Base-by-base conservation (phyloP, 2,113 vertebrate species). In the Melanocharis versteri region DNA sequence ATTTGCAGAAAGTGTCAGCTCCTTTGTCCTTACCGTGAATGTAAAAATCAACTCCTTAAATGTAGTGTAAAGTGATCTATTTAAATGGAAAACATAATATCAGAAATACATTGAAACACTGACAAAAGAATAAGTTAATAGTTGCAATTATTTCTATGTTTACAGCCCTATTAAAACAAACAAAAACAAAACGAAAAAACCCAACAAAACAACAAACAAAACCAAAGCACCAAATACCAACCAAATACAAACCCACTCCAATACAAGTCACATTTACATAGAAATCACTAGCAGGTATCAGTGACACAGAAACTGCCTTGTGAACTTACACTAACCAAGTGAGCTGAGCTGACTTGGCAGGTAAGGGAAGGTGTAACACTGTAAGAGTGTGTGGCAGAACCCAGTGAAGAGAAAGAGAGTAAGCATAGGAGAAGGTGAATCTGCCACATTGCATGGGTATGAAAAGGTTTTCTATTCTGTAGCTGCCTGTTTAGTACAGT, bases 101-200 rank as follows among this genome's bases (percentile, higher is more conserved):
- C 18, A 44, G 28, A 39, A 0, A 0, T 37, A 11, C 35, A 47
- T 60, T n/a, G 61, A 60, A 80, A 76, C 15, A n/a, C 10, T 37
- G 15, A 28, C 2, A 28, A 35, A 77, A 83, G n/a, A 53, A 31
- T 60, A 58, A 64, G 24, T 11, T 56, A 71, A 51, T 35, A 10
- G 16, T 39, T 86, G 15, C 23, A 93, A 73, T 58, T 37, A 51
- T 70, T 78, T 83, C 14, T 53, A 11, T 51, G 33, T 56, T 84
- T 84, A 60, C 6, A 47, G 4, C 17, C 3, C 7, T 54, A 30
- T 37, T 66, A 15, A 33, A 88, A 72, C 69, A 42, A 28, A 0
- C 0, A 72, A 73, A 42, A 28, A 0, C 0, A 28, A 39, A 75
- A 15, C 15, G 68, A 28, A 3, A 8, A 33, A 33, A 4, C 58